A percentile compares a stretch with the other conserved stretches of the same genome.
phyloP scores from a whole-genome alignment of 2,888 invertebrate species.

The Drosophila ezoana region DNA sequence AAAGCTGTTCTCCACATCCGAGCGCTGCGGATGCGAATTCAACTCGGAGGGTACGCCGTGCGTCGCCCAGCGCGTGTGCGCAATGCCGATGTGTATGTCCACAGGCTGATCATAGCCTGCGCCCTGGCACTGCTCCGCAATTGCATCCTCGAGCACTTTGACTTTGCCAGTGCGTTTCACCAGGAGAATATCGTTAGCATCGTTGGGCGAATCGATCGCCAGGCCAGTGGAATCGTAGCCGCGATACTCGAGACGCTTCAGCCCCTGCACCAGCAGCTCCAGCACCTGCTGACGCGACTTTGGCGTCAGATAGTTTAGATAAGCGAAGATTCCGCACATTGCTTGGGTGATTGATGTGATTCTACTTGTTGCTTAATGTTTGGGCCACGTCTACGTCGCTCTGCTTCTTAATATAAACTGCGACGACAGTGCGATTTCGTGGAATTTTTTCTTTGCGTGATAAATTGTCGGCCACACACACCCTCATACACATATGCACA shows the following conservation, averaged over 20 bases:
- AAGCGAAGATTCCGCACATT: constrained; percentile 98
- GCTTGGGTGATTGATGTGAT: background rate
- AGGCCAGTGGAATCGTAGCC: constrained; percentile 99
- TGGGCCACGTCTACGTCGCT: constrained; percentile 48
- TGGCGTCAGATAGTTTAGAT: constrained; percentile 98
- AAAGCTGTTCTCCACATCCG: constrained; percentile 92
- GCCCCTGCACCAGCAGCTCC: constrained; percentile 95
- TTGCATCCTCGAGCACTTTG: constrained; percentile 93
- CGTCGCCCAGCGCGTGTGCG: constrained; percentile 99
- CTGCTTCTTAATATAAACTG: constrained; percentile 41
- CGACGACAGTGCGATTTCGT: constrained; percentile 27
- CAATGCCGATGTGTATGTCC: constrained; percentile 97
- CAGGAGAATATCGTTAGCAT: constrained; percentile 89
- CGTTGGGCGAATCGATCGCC: constrained; percentile 91
- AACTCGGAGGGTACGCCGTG: constrained; percentile 97
- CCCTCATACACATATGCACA: constrained; percentile 10
- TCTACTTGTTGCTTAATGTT: constrained; percentile 1
- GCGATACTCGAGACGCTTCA: constrained; percentile 98
- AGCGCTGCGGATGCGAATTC: constrained; percentile 98
- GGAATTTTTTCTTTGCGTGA: constrained; percentile 39
- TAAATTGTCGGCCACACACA: constrained; percentile 39
- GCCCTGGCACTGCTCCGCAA: constrained; percentile 87
- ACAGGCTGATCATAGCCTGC: constrained; percentile 88
- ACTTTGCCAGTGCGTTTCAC: constrained; percentile 96
- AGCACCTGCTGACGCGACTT: constrained; percentile 96